Base-by-base conservation (phyloP, 2,888 invertebrate genomes). In the Cataglyphis albicans region DNA sequence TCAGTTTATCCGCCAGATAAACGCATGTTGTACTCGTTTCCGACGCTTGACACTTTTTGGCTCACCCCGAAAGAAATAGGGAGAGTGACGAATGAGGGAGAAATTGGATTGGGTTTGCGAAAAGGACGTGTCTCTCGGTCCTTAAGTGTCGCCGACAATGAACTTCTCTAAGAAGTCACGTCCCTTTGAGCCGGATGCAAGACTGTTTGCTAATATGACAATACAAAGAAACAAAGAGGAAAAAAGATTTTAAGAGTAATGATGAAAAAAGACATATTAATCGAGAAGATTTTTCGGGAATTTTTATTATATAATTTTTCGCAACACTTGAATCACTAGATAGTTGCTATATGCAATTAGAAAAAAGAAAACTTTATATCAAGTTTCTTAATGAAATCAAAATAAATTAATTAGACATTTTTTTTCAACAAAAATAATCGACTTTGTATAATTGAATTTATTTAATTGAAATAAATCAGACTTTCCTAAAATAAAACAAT, bases 41-140 rank as follows among this genome's bases (percentile, higher is more conserved):
- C 81, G 63, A 4, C 35, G 35, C 21, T 70, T 68, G 55, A 52
- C n/a, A 59, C 59, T 76, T 64, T 72, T 76, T 48, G 48, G 7
- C 76, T 29, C 18, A 9, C 59, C 7, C 67, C 18, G n/a, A 15
- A 59, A 72, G 68, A 74, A 52, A 55, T 63, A 65, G 48, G 32
- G 55, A 38, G 68, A 64, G 65, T 84, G 84, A 87, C 87, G 86
- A 89, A 88, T 86, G 86, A 87, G 82, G 78, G 70, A 63, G 85
- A 89, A 91, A 91, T 90, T 89, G 88, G 81, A 91, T 90, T 86
- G 78, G 70, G 75, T 86, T 84, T 76, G 63, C 73, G 63, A 41
- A 81, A 52, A 44, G 74, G 57, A 48, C 38, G 57, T 48, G 48
- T 21, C 21, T 44, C 44, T 68, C 55, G 74, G 59, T 57, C 44